phyloP scores from a whole-genome alignment of 2,113 vertebrate species.

The Microcebus ravelobensis region DNA sequence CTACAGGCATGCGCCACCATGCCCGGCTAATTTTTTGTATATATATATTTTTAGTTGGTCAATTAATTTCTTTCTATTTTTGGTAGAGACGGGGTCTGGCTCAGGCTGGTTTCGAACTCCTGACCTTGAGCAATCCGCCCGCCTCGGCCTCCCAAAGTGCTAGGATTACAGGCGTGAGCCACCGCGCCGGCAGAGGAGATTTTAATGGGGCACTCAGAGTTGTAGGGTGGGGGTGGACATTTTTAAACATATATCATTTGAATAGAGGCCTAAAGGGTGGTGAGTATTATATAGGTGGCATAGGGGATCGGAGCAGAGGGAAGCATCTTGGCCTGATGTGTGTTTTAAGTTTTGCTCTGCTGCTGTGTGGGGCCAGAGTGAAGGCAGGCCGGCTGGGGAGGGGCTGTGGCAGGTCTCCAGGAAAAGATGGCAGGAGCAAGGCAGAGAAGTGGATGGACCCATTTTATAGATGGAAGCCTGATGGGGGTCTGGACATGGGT shows the following conservation, averaged over 20 bases:
- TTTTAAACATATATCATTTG: not conserved
- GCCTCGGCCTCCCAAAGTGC: too few species aligned
- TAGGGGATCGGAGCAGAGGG: not conserved
- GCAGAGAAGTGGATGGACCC: not conserved
- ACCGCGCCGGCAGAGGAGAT: not conserved
- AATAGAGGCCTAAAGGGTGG: not conserved
- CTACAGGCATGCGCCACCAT: too few species aligned
- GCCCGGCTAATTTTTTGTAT: too few species aligned
- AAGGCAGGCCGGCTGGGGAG: not conserved
- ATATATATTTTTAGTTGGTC: too few species aligned
- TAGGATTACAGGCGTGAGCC: too few species aligned
- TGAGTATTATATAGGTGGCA: not conserved
- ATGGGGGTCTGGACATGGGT: not conserved
- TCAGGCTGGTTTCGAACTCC: too few species aligned
- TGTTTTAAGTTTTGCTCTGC: not conserved
- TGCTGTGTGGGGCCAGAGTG: fast-evolving
- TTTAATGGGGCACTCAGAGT: not conserved
- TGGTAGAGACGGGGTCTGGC: too few species aligned
- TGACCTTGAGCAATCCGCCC: too few species aligned
- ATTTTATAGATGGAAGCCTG: not conserved
- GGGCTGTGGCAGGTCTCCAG: not conserved
- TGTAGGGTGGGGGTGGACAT: not conserved
- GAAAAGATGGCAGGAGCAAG: not conserved
- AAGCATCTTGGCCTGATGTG: not conserved
- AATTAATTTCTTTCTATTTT: too few species aligned